Conservation (phyloP, 1,140 invertebrate genomes). For the Vanessa atalanta region DNA sequence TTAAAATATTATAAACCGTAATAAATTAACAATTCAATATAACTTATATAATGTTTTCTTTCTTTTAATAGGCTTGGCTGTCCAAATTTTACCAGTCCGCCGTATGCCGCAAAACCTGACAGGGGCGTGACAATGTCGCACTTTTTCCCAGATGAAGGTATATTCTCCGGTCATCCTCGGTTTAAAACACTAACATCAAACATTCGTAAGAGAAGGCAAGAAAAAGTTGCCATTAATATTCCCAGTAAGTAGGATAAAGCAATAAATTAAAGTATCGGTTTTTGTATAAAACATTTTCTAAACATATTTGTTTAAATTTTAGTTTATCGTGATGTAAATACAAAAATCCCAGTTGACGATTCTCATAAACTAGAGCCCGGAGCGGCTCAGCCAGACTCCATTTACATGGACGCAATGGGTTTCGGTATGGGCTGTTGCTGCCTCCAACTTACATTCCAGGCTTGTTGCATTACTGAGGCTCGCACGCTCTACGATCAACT, state of each 20-base stretch:
- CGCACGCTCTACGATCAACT: constrained; percentile 98
- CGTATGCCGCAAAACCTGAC: constrained; percentile 85
- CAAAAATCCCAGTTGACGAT: constrained; percentile 90
- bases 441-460: constrained; percentile 97
- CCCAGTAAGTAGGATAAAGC: constrained; percentile 85
- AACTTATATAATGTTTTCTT: constrained; percentile 6
- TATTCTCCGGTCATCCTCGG: constrained; percentile 96
- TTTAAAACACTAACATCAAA: constrained; percentile 97
- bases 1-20: background rate
- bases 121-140: constrained; percentile 89
- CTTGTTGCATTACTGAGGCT: constrained; percentile 98
- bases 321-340: constrained; percentile 96
- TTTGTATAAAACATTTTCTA: no score
- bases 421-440: constrained; percentile 99
- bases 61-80: constrained; percentile 88
- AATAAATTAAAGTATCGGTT: background rate
- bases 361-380: constrained; percentile 80
- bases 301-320: constrained; percentile 48
- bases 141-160: constrained; percentile 97
- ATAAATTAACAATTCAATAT: background rate
- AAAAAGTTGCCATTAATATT: constrained; percentile 98
- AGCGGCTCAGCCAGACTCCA: constrained; percentile 90
- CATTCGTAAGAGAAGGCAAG: constrained; percentile 93
- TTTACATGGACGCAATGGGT: constrained; percentile 99
- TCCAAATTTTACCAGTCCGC: constrained; percentile 93